Base-by-base conservation (phyloP, 2,888 invertebrate species). In the Hypomecis atomaria region DNA sequence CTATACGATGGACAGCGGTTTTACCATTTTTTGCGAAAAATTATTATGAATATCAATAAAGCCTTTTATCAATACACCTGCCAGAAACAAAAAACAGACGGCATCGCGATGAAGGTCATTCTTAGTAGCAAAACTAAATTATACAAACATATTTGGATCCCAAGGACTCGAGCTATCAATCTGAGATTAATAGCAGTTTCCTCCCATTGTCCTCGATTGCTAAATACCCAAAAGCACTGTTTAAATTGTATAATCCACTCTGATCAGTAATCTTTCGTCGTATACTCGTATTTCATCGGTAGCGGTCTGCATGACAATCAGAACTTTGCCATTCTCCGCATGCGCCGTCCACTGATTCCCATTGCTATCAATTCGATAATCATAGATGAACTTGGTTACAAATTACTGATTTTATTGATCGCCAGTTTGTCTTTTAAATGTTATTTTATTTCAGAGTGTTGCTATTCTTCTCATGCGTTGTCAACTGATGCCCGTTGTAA, bases 161-260 rank as follows among this genome's bases (percentile, higher is more conserved):
- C 38, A 56, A 56, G 47, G 56, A 40, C 56, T 38, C 9, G 6
- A 6, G 0, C 3, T n/a, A n/a, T 54, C 34, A 13, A 54, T 43
- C 43, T 5, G 43, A 42, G 43, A 6, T 8, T 9, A 55, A 45
- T 47, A 38, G 47, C 38, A 48, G 47, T 56, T 47, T 47, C 56
- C 56, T 56, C n/a, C 38, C 10, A 47, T 47, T 47, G 47, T 56
- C 37, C 37, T 11, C 6, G 45, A 56, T 44, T 37, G 37, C 38
- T 10, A 56, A 56, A 56, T 38, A 11, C 38, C 56, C 38, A 56
- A 56, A 56, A 56, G 23, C 23, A 23, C 23, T 23, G 47, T 36
- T 23, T 55, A 37, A 45, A 23, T 3, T 23, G 47, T 36, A 37
- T 55, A 37, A 45, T 55, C 45, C 45, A 13, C 3, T 13, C 13